Evolutionary conservation across 2,888 invertebrate species (phyloP), one percentile per base, ranked within the genome.

Genomic region (Bruchidius siliquastri): DNA sequence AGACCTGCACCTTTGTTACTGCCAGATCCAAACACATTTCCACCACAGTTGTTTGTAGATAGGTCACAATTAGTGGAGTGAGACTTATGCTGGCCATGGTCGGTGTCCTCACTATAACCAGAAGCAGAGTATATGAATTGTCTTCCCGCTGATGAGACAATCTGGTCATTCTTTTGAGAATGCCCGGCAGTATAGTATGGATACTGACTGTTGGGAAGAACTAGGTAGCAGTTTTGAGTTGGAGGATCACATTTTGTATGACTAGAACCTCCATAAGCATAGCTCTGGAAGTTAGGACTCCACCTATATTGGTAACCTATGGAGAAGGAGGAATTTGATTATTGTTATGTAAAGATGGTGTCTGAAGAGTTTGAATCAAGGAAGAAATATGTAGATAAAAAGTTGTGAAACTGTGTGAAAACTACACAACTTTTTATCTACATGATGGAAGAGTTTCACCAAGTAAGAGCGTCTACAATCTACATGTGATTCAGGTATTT

Each of bases 161-260:
- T 13, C 13, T 49, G 13, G 18, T 13, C 49, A 13, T 4, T 49
- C 1, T 49, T 49, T 49, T 49, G 49, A 49, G 18, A 13, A 49
- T 49, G 1, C 13, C 49, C 49, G 13, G 49, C 3, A 1, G 13
- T 69, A 21, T 18, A 18, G 18, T 22, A 20, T 20, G 21, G n/a
- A 18, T 69, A 69, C 18, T 21, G 22, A 13, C 22, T 69, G 69
- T 22, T 22, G 20, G 69, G 22, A 20, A 49, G 18, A 49, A 26
- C 75, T 75, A 26, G 73, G 68, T 22, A 20, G n/a, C 20, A 70
- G 2, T 49, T 67, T 69, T 8, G 66, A 18, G n/a, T 71, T 67
- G 22, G 2, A 67, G 26, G 22, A 49, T 49, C 49, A 49, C 49
- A 49, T 49, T 49, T 49, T 18, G 49, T 49, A 13, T 49, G 49